These are phyloP conservation scores for Napeogenes sylphis DNA, from an alignment of 2,888 invertebrate species.

Conservation along the genomic window DNA sequence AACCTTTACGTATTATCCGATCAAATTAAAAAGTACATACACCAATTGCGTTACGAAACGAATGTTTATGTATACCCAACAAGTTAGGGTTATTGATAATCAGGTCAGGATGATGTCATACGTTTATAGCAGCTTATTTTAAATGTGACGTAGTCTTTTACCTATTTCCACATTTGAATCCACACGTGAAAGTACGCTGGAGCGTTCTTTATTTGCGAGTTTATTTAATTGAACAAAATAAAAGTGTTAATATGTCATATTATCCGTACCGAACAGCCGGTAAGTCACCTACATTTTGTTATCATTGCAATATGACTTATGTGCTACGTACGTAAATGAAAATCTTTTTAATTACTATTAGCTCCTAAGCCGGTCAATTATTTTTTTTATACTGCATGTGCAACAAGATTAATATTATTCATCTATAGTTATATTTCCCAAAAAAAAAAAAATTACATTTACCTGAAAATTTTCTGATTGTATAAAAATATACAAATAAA, in stretches of 20 bases:
- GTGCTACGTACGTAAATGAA: too few relatives aligned
- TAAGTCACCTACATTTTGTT: constrained; percentile 39
- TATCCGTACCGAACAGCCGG: constrained; percentile 54
- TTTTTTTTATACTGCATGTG: background rate
- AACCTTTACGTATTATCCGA: constrained; percentile 35
- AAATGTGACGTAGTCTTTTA: constrained; percentile 65
- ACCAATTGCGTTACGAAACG: constrained; percentile 1
- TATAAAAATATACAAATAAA: background rate
- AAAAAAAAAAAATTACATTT: too few relatives aligned
- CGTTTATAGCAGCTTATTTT: constrained; percentile 55
- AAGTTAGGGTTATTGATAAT: constrained; percentile 48
- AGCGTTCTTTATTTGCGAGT: constrained; percentile 19
- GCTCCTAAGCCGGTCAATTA: background rate
- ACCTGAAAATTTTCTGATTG: background rate
- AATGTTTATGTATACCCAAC: constrained; percentile 44
- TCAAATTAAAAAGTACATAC: constrained; percentile 37
- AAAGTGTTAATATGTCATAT: constrained; percentile 47
- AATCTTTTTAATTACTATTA: background rate
- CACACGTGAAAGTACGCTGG: constrained; percentile 40
- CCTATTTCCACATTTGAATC: constrained; percentile 51
- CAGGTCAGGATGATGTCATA: constrained; percentile 72
- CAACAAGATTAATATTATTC: background rate
- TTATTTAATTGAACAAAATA: constrained; percentile 22
- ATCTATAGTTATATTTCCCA: too few relatives aligned
- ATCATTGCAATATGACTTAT: too few relatives aligned